Percentiles rank a stretch among this genome's conserved stretches.
Evolutionary conservation across 1,140 invertebrate genomes (phyloP).

Genomic region (Platorchestia sp.): DNA sequence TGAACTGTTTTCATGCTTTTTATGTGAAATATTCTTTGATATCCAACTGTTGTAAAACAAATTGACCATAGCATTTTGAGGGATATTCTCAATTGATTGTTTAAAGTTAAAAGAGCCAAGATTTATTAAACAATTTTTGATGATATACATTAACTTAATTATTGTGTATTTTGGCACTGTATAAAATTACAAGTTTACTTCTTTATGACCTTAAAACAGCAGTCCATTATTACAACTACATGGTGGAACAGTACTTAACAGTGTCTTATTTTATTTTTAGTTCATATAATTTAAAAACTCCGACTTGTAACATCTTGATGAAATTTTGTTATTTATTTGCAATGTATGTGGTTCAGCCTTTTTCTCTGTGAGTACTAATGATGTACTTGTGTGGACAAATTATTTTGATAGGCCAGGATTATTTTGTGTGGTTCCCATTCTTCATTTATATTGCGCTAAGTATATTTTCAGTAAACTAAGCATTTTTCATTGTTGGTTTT

Average conservation of each 20-base stretch:
- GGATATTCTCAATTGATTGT: neutral
- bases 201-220: too few species aligned
- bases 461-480: conserved; percentile 48
- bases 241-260: neutral
- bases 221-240: neutral
- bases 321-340: neutral
- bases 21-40: neutral
- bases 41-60: neutral
- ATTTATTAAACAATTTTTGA: neutral
- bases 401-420: neutral
- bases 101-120: neutral
- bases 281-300: neutral
- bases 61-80: neutral
- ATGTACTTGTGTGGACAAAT: neutral
- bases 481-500: conserved; percentile 19
- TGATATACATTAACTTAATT: neutral
- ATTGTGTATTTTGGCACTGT: too few species aligned
- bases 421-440: neutral
- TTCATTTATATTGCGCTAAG: conserved; percentile 37
- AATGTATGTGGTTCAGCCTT: neutral
- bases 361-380: neutral
- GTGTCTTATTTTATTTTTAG: neutral
- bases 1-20: neutral
- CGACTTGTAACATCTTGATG: too few species aligned
- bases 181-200: too few species aligned